These are phyloP conservation scores for Cassiopea andromeda DNA, from an alignment of 30 jellyfish, hydroid and myxozoan genomes.

Conservation along the genomic window DNA sequence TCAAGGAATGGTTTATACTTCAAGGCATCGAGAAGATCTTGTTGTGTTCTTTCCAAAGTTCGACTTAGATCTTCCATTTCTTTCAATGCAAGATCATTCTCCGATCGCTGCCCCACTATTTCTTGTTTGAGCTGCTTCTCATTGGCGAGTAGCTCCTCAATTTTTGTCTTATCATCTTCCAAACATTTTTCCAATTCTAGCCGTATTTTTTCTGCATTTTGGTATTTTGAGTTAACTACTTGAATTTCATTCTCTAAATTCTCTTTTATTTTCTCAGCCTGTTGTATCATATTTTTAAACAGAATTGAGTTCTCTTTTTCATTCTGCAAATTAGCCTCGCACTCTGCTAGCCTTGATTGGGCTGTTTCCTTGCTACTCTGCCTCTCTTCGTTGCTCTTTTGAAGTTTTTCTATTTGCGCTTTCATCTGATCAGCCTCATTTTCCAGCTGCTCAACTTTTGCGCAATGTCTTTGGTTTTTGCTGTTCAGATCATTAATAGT, in stretches of 20 bases:
- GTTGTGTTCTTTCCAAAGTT: constrained; percentile 1
- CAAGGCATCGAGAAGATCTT: constrained; percentile 16
- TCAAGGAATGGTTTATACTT: not conserved
- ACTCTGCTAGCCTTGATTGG: not conserved
- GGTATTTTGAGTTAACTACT: not conserved
- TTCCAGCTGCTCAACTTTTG: not conserved
- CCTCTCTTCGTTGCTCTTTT: not conserved
- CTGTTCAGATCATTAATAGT: not conserved
- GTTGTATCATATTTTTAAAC: constrained; percentile 32
- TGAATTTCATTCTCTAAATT: constrained; percentile 6
- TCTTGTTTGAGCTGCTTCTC: constrained; percentile 23
- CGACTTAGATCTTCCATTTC: constrained; percentile 21
- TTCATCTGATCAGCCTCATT: not conserved
- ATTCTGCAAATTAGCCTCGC: not conserved
- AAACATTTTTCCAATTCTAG: not conserved
- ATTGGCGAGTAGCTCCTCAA: not conserved
- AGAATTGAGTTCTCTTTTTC: constrained; percentile 32
- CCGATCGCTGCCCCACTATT: not conserved
- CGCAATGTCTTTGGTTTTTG: constrained; percentile 1
- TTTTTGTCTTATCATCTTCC: not conserved
- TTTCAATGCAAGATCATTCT: constrained; percentile 6
- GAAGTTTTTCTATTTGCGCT: not conserved
- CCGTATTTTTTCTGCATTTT: not conserved
- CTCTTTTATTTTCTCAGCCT: constrained; percentile 16
- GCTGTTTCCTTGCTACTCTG: not conserved